Percentiles rank a stretch among this genome's conserved stretches.
Evolutionary conservation across 2,888 invertebrate species (phyloP).

Genomic region (Eurois occulta): DNA sequence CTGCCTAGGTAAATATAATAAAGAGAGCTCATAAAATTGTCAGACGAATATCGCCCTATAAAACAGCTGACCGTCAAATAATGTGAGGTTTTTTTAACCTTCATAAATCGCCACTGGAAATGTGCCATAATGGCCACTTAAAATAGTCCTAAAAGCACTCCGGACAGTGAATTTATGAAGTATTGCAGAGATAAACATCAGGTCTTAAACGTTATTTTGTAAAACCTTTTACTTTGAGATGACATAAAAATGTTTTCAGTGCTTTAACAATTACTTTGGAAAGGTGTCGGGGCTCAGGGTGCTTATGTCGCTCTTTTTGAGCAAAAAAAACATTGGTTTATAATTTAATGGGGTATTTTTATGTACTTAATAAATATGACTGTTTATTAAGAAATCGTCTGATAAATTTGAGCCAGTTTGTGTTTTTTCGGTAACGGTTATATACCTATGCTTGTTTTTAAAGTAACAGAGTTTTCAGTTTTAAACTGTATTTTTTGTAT

Average conservation of each 20-base stretch:
- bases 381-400: background rate
- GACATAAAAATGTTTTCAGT: constrained; percentile 41
- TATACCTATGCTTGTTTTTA: background rate
- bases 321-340: constrained; percentile 10
- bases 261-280: constrained; percentile 32
- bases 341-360: background rate
- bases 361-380: background rate
- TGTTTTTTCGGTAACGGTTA: background rate
- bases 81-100: constrained; percentile 67
- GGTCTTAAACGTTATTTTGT: constrained; percentile 18
- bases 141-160: constrained; percentile 58
- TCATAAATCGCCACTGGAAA: constrained; percentile 61
- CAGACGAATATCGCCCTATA: constrained; percentile 56
- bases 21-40: constrained; percentile 45
- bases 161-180: constrained; percentile 54
- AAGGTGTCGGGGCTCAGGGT: constrained; percentile 19
- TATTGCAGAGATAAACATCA: constrained; percentile 46
- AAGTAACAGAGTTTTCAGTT: background rate
- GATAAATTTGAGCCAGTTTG: background rate
- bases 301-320: constrained; percentile 19
- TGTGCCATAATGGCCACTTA: constrained; percentile 64
- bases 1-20: background rate
- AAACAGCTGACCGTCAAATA: constrained; percentile 66
- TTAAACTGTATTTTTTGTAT: background rate
- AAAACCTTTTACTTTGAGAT: constrained; percentile 39